These are phyloP conservation scores for Oryctolagus cuniculus DNA, from an alignment of 2,113 vertebrate species.

Conservation along the genomic window mOryCun1.1 NC_091442.1:33887501-33888000, in stretches of 20 bases:
- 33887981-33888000: conserved; percentile 58
- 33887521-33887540: conserved; percentile 15
- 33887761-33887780: conserved; percentile 53
- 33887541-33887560: background rate
- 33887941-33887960: conserved; percentile 88
- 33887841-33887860: conserved; percentile 48
- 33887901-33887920: conserved; percentile 75
- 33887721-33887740: conserved; percentile 41
- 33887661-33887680: conserved; percentile 45
- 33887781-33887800: conserved; percentile 51
- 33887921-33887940: conserved; percentile 79
- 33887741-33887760: conserved; percentile 65
- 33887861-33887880: conserved; percentile 29
- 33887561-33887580: conserved; percentile 31
- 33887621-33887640: background rate
- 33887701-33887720: conserved; percentile 48
- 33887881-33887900: conserved; percentile 62
- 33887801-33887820: conserved; percentile 72
- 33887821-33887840: conserved; percentile 1
- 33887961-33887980: conserved; percentile 85
- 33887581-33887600: background rate
- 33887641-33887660: conserved; percentile 48
- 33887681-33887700: conserved; percentile 63
- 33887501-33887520: background rate
- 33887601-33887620: conserved; percentile 74